Evolutionary conservation across 1,140 invertebrate genomes (phyloP).

Genomic region (Orchesella cincta): DNA sequence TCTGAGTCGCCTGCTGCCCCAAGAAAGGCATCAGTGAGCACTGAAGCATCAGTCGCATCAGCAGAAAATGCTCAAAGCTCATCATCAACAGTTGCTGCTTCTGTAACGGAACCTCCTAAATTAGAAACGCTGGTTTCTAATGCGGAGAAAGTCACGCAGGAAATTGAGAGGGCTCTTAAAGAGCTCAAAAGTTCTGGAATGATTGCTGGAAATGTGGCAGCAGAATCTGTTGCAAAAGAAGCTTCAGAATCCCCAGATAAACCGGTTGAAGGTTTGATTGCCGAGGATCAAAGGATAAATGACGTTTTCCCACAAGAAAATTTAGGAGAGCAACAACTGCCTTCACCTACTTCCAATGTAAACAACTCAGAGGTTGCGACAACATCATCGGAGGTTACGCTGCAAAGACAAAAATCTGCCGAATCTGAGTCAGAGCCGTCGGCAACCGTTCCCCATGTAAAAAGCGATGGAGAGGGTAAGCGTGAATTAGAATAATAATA

Average conservation of each 20-base stretch:
- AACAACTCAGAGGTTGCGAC: background rate
- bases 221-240: no score
- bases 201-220: background rate
- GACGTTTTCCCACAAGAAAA: no score
- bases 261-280: background rate
- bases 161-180: slow-evolving; percentile 37
- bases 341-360: background rate
- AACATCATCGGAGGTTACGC: no score
- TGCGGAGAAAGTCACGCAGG: slow-evolving; percentile 34
- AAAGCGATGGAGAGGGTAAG: slow-evolving; percentile 1
- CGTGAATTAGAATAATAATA: no score
- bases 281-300: background rate
- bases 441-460: background rate
- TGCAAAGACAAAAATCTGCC: background rate
- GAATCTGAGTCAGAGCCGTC: background rate
- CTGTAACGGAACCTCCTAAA: no score
- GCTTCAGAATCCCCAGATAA: no score
- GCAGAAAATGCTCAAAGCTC: no score
- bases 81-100: no score
- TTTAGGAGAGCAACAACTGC: background rate
- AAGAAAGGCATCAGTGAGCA: no score
- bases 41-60: no score
- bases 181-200: slow-evolving; percentile 27
- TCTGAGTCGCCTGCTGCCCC: no score
- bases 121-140: slow-evolving; percentile 28